Base-by-base conservation (phyloP, 2,797 vertebrate genomes). In the Syngnathus acus region DNA sequence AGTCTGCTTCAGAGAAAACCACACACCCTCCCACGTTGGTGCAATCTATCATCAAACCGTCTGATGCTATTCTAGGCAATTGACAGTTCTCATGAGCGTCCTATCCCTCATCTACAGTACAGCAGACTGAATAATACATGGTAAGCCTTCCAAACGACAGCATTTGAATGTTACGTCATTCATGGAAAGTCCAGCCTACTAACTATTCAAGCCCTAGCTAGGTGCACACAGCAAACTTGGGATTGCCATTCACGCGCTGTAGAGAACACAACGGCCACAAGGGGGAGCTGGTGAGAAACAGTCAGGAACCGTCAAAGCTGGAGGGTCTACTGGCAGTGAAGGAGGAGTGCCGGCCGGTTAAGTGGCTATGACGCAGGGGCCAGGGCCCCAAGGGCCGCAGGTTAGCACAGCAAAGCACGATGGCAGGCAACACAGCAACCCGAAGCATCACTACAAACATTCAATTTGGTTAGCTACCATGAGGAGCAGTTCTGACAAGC, bases 381-480 rank as follows among this genome's bases (percentile, higher is more conserved):
- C 60, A 17, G 42, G 60, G 42, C 39, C 60, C 17, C 40, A 67
- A 67, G 72, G 80, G 75, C 70, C 75, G 75, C 72, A 64, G 72
- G 71, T 88, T 83, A 87, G 84, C 84, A 84, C 75, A 73, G 88
- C 84, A 76, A 88, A 89, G 88, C 87, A 74, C 80, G 78, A 82
- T 74, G 76, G 84, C 84, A 82, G 83, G 78, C 77, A 77, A 83
- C 73, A 68, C 84, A 84, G 86, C 82, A 73, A 82, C 84, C 82
- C 72, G 68, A 85, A 84, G 86, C 81, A 14, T 79, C 72, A 78
- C 80, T 78, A 74, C 68, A 71, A 32, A 79, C 67, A 55, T 59
- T 65, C 62, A 61, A 69, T 64, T 59, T 58, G 53, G 63, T 75
- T 66, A 40, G 64, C 75, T 68, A 71, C 77, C 72, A 70, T 68